phyloP scores from a whole-genome alignment of 2,888 invertebrate species.

The Cantharis rustica region DNA sequence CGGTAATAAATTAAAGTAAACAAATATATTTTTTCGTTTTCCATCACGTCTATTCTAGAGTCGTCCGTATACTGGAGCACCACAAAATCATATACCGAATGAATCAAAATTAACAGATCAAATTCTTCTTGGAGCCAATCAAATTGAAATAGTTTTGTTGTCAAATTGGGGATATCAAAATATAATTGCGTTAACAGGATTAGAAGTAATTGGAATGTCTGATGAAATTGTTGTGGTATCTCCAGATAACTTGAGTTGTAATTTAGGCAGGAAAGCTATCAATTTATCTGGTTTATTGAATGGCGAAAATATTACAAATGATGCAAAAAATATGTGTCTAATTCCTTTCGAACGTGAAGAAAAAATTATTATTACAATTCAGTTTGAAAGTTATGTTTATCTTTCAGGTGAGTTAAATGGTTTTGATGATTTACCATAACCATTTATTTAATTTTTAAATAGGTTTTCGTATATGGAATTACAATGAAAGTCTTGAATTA shows the following conservation, averaged over 20 bases:
- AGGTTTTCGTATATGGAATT: conserved; percentile 80
- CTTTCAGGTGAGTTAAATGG: conserved; percentile 42
- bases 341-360: conserved; percentile 48
- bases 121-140: conserved; percentile 46
- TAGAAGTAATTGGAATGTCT: conserved; percentile 59
- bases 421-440: neutral
- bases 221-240: conserved; percentile 41
- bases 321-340: conserved; percentile 71
- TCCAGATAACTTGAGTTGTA: conserved; percentile 42
- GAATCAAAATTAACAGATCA: conserved; percentile 34
- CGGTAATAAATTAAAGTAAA: conserved; percentile 2
- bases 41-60: neutral
- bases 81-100: neutral
- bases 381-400: conserved; percentile 45
- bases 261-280: conserved; percentile 39
- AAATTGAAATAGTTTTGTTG: conserved; percentile 62
- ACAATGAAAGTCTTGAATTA: conserved; percentile 73
- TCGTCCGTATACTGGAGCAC: conserved; percentile 33
- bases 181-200: conserved; percentile 65
- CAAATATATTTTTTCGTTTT: neutral
- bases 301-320: conserved; percentile 70
- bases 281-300: conserved; percentile 61
- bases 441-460: conserved; percentile 32
- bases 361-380: conserved; percentile 43
- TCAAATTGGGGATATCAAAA: conserved; percentile 69